Evolutionary conservation across 2,113 vertebrate genomes (phyloP), one percentile per base, ranked within the genome.

Genomic region (Gnathonemus echidnorhynchus): DNA sequence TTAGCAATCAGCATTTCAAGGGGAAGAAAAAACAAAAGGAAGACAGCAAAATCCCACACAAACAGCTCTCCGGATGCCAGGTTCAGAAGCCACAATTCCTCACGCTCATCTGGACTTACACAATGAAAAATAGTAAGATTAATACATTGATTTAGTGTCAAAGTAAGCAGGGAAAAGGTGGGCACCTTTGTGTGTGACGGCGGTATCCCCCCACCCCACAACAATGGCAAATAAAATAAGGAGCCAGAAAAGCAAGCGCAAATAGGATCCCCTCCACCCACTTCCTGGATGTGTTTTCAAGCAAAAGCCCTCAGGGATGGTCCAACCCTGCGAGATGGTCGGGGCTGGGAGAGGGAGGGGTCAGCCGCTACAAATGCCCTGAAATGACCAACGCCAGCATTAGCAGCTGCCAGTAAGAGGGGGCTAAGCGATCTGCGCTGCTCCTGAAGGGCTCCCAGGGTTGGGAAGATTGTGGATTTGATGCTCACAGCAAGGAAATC

Each of bases 231-330:
- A 42, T 39, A 77, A 77, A 77, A 31, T 8, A 77, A 77, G 70
- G 31, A 39, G 17, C 4, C 74, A 80, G 74, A 80, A 19, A 42
- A 3, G 31, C 74, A 77, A 77, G 70, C 31, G 70, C 35, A 42
- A 80, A 80, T 80, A 35, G 74, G 35, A 80, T 35, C 42, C 58
- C 21, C 31, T 45, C 62, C 86, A 88, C 87, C 70, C 66, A 90
- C 74, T 88, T 90, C 87, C 90, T 88, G 87, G 49, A 84, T 88
- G 49, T 88, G 66, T 90, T 58, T 88, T 46, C 11, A 48, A 87
- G 86, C n/a, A 48, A 87, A 53, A 53, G 86, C 48, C 24, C 48
- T 15, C 45, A 27, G 84, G 84, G 48, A 50, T 48, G 42, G 17
- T 86, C 48, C 45, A 86, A 19, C 84, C 48, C 48, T 50, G 8